These are phyloP conservation scores for Synanthedon vespiformis DNA, from an alignment of 2,888 invertebrate genomes.

Conservation along the genomic window DNA sequence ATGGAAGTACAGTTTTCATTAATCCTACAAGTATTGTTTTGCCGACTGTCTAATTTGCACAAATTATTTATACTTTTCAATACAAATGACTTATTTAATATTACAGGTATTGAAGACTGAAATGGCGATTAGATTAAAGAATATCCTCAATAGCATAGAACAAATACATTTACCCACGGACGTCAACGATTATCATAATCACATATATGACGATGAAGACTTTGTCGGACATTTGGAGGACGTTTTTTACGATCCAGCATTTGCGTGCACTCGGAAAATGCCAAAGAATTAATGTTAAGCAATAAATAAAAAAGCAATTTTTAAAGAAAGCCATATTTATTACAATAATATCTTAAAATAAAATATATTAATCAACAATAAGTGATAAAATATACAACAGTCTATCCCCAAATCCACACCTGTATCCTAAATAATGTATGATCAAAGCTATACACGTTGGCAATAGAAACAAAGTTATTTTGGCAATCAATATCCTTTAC, in stretches of 20 bases:
- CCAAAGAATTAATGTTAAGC: too few relatives aligned
- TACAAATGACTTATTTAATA: too few relatives aligned
- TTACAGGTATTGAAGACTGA: slow-evolving; percentile 25
- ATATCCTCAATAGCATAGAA: slow-evolving; percentile 20
- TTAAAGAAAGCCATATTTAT: slow-evolving; percentile 53
- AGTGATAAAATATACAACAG: slow-evolving; percentile 50
- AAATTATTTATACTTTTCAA: too few relatives aligned
- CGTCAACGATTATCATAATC: not conserved
- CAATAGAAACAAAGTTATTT: not conserved
- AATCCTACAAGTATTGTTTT: too few relatives aligned
- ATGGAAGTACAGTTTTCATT: too few relatives aligned
- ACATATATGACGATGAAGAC: too few relatives aligned
- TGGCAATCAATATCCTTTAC: not conserved
- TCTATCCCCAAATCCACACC: slow-evolving; percentile 42
- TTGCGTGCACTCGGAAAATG: too few relatives aligned
- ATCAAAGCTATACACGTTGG: not conserved
- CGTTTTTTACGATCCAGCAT: too few relatives aligned
- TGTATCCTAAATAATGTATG: not conserved
- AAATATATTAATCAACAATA: slow-evolving; percentile 46
- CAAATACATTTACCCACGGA: slow-evolving; percentile 16
- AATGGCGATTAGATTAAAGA: slow-evolving; percentile 24
- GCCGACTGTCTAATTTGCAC: too few relatives aligned
- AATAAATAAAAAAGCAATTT: slow-evolving; percentile 6
- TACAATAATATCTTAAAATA: slow-evolving; percentile 44
- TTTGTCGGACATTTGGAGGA: too few relatives aligned